These are phyloP conservation scores for Carassius auratus DNA, from an alignment of 2,113 vertebrate species.

Conservation along the genomic window DNA sequence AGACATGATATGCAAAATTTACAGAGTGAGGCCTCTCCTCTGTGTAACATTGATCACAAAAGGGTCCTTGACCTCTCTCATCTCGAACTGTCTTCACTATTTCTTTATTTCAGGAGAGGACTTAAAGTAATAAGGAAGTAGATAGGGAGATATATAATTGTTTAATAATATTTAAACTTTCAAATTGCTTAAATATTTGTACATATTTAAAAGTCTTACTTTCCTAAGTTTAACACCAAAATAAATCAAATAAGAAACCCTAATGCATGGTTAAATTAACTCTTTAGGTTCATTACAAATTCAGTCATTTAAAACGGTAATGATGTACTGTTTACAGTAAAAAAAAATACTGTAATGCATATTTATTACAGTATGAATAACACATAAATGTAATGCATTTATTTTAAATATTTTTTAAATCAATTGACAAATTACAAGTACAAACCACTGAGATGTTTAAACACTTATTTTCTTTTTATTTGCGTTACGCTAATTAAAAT, in stretches of 20 bases:
- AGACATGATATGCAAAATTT: conserved; percentile 72
- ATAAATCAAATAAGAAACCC: neutral
- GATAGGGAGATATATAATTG: neutral
- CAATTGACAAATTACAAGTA: neutral
- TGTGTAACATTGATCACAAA: conserved; percentile 16
- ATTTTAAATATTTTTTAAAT: neutral
- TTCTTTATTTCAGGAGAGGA: neutral
- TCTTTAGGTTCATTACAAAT: neutral
- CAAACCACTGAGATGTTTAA: neutral
- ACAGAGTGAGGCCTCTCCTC: conserved; percentile 50
- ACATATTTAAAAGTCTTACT: neutral
- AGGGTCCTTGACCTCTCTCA: conserved; percentile 11
- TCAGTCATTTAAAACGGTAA: neutral
- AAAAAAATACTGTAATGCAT: neutral
- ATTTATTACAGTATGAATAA: too few relatives aligned
- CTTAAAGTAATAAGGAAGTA: neutral
- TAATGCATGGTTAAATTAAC: neutral
- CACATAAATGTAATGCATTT: too few relatives aligned
- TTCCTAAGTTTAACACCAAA: neutral
- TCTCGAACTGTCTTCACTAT: neutral
- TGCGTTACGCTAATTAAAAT: neutral
- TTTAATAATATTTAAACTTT: neutral
- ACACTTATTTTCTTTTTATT: neutral
- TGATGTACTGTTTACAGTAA: neutral
- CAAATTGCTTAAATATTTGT: too few relatives aligned